These are phyloP conservation scores for Burhinus bistriatus DNA, from an alignment of 2,113 vertebrate species.

Conservation along the genomic window DNA sequence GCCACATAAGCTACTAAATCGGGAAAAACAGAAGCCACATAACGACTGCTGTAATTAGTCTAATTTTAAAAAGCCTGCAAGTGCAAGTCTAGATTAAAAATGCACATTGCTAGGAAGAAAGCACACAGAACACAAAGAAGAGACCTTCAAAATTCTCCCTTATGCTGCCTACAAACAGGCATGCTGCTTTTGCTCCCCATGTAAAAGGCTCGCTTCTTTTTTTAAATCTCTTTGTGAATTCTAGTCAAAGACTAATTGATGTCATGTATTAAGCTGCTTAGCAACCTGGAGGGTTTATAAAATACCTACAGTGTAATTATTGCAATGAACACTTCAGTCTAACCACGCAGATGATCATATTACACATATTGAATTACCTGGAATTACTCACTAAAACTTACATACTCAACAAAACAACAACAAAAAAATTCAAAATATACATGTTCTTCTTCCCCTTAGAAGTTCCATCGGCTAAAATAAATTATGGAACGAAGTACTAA, in stretches of 20 bases:
- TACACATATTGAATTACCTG: not conserved
- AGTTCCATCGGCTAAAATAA: not conserved
- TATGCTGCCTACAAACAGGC: not conserved
- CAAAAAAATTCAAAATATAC: not conserved
- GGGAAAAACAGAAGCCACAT: not conserved
- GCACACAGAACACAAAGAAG: not conserved
- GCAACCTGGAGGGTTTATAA: not conserved
- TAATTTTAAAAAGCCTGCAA: not conserved
- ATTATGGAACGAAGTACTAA: not conserved
- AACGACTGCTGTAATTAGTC: not conserved
- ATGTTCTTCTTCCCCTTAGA: not conserved
- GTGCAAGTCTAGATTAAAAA: not conserved
- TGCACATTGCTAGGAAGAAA: not conserved
- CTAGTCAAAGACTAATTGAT: not conserved
- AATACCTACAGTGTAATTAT: not conserved
- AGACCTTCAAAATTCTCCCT: not conserved
- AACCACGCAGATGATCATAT: not conserved
- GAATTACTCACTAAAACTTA: not conserved
- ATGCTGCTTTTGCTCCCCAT: accelerated
- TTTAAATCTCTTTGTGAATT: not conserved
- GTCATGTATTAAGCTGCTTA: not conserved
- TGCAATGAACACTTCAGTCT: not conserved
- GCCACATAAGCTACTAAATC: not conserved
- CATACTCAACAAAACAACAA: not conserved
- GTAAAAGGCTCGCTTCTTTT: not conserved